Evolutionary conservation across 1,140 invertebrate species (phyloP), one percentile per base, ranked within the genome.

Genomic region (Rhopalosiphum maidis): DNA sequence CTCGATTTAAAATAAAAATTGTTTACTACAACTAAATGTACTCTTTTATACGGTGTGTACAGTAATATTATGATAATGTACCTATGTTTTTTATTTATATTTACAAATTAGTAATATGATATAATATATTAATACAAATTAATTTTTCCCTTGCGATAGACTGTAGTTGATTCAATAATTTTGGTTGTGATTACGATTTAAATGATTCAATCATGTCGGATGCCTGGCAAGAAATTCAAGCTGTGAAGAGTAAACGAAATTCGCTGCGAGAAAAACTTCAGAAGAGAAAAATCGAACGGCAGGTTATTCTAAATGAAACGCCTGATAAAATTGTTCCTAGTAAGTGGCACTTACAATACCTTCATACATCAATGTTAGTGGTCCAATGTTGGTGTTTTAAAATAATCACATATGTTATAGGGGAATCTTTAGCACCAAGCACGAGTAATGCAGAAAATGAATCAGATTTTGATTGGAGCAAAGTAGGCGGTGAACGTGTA

Each of bases 251-350:
- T 94, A 98, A 98, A 95, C 96, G 98, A 93, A 98, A 98, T 94
- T 98, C 97, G 94, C 95, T 99, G 41, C 96, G 98, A 82, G 98
- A 99, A 95, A 97, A 98, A 95, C 95, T 99, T 82, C 97, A 99
- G 94, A 98, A 98, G 95, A 96, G 98, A 48, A 98, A 98, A 95
- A 98, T 98, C 94, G 98, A 98, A 95, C 96, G 98, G 77, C 97
- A 98, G 95, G 97, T 97, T 94, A 96, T 97, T 94, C 94, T 96
- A 25, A 95, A 94, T 93, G 77, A 93, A 54, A 41, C 94, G 0
- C 30, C 85, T 35, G 41, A 51, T 30, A 90, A 22, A 51, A 48
- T 93, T 77, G 9, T 93, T 87, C 8, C 23, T 89, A 54, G 51
- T 93, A 86, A 60, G 85, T 89, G n/a, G 9, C 43, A 21, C 43